Conservation (phyloP, 2,888 invertebrate species). For the Lampropteryx suffumata region DNA sequence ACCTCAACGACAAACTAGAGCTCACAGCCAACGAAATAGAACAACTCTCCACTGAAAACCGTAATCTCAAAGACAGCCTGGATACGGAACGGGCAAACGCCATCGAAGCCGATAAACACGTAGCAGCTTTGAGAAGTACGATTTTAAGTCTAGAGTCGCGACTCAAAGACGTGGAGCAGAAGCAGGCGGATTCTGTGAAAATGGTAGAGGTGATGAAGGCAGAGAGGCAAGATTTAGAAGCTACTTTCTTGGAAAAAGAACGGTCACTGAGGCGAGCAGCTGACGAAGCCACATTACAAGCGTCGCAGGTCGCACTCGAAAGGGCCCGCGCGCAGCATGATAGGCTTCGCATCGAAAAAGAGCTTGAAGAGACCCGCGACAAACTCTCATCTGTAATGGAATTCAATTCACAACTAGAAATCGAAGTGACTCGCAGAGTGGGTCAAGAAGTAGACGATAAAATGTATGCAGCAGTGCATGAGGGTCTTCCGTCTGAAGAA, state of each 20-base stretch:
- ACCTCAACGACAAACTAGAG: slow-evolving; percentile 72
- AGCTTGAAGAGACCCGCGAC: slow-evolving; percentile 81
- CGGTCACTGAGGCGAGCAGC: slow-evolving; percentile 85
- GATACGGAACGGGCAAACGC: slow-evolving; percentile 48
- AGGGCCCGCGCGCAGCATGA: slow-evolving; percentile 89
- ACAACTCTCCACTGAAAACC: slow-evolving; percentile 55
- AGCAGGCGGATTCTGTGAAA: slow-evolving; percentile 52
- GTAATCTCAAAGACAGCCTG: slow-evolving; percentile 51
- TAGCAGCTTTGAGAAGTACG: slow-evolving; percentile 52
- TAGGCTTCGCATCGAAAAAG: slow-evolving; percentile 85
- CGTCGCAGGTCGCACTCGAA: slow-evolving; percentile 88
- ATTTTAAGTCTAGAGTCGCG: slow-evolving; percentile 50
- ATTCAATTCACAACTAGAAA: slow-evolving; percentile 63
- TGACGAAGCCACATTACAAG: slow-evolving; percentile 88
- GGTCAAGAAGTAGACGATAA: slow-evolving; percentile 56
- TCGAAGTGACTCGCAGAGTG: slow-evolving; percentile 73
- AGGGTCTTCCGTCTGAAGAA: slow-evolving; percentile 60
- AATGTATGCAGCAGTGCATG: slow-evolving; percentile 55
- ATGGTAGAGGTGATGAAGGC: slow-evolving; percentile 56
- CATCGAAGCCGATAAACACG: slow-evolving; percentile 51
- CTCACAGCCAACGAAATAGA: slow-evolving; percentile 60
- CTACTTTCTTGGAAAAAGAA: slow-evolving; percentile 74
- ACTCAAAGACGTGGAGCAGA: slow-evolving; percentile 60
- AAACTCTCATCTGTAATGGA: slow-evolving; percentile 64
- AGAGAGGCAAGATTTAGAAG: slow-evolving; percentile 69